Percentiles rank a stretch among this genome's conserved stretches.
These are phyloP conservation scores for Caenorhabditis sp. DNA, from an alignment of 2,888 invertebrate species.

Conservation along the genomic window DNA sequence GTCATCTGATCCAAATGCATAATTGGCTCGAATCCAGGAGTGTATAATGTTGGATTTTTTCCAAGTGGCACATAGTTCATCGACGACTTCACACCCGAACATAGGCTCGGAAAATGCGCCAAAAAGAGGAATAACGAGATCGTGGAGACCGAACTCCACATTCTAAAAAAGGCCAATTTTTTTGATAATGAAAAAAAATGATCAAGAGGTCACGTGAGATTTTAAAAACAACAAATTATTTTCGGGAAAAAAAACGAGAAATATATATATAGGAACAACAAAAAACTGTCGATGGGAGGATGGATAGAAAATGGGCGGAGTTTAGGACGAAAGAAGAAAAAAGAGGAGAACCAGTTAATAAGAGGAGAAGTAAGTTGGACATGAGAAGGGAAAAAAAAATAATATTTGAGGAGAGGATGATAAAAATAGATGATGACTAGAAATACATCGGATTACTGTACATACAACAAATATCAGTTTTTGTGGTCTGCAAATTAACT, in stretches of 20 bases:
- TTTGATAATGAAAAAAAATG: neutral
- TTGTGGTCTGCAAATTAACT: too few relatives aligned
- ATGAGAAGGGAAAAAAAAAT: slow-evolving; percentile 11
- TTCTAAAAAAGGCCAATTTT: slow-evolving; percentile 27
- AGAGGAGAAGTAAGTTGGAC: slow-evolving; percentile 11
- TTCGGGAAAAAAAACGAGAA: slow-evolving; percentile 6
- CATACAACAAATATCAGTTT: too few relatives aligned
- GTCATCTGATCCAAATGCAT: slow-evolving; percentile 66
- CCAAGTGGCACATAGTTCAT: slow-evolving; percentile 55
- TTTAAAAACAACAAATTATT: neutral
- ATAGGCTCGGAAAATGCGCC: slow-evolving; percentile 8
- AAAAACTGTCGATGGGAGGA: slow-evolving; percentile 10
- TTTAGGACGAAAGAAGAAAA: slow-evolving; percentile 13
- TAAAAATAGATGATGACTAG: neutral
- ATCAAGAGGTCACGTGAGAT: neutral
- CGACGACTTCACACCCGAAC: slow-evolving; percentile 30
- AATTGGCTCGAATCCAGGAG: slow-evolving; percentile 68
- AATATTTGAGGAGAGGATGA: neutral
- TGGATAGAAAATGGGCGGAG: slow-evolving; percentile 7
- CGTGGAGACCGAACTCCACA: slow-evolving; percentile 28
- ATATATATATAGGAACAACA: slow-evolving; percentile 23
- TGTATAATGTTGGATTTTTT: slow-evolving; percentile 65
- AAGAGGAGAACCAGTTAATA: neutral
- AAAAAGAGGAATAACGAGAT: slow-evolving; percentile 9
- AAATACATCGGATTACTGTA: too few relatives aligned